phyloP scores from a whole-genome alignment of 2,888 invertebrate species.

The Tanypteryx hageni region DNA sequence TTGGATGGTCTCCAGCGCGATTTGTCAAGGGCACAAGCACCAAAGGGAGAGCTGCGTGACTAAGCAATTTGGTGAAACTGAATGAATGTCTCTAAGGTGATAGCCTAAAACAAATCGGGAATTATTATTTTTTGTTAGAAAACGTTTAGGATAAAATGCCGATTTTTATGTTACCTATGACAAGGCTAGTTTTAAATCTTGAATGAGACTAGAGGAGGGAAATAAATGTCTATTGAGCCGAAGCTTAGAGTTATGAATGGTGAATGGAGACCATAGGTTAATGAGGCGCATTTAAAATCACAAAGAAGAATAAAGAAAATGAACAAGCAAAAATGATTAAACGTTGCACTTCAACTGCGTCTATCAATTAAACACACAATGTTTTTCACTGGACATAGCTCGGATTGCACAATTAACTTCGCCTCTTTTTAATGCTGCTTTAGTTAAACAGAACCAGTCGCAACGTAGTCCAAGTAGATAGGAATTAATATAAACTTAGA shows the following conservation, averaged over 20 bases:
- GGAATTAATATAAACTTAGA: not conserved
- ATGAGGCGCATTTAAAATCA: not conserved
- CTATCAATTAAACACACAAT: not conserved
- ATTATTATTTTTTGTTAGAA: conserved; percentile 25
- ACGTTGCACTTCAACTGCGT: not conserved
- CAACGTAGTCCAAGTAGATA: not conserved
- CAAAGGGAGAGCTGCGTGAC: conserved; percentile 38
- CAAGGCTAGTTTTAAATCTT: not conserved
- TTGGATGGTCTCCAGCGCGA: conserved; percentile 52
- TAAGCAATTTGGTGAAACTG: conserved; percentile 47
- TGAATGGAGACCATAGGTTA: not conserved
- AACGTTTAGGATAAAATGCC: conserved; percentile 30
- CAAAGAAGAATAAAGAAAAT: not conserved
- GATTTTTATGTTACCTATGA: conserved; percentile 37
- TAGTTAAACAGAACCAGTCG: not conserved
- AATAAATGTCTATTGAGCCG: not conserved
- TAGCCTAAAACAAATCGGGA: conserved; percentile 53
- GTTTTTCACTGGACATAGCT: not conserved
- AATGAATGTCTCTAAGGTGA: conserved; percentile 41
- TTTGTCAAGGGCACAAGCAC: conserved; percentile 47
- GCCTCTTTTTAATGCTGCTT: not conserved
- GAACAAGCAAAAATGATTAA: not conserved
- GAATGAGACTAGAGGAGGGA: not conserved
- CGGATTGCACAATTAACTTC: not conserved
- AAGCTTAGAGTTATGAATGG: not conserved